phyloP scores from a whole-genome alignment of 2,888 invertebrate genomes.

The Rhyacophila evoluta region DNA sequence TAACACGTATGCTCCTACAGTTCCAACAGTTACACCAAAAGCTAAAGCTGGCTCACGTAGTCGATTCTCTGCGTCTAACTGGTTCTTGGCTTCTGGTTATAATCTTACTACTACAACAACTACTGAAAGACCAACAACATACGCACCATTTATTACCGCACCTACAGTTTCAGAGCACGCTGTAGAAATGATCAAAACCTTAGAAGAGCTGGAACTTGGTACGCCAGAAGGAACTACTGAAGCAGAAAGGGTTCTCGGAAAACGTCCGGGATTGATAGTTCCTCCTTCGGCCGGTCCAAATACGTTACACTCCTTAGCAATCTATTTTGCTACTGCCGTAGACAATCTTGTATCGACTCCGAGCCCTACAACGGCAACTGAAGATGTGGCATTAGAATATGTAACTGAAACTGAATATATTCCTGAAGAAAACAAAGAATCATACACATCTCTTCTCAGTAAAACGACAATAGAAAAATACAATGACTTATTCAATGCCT shows the following conservation, averaged over 20 bases:
- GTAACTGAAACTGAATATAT: conserved; percentile 57
- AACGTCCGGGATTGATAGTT: conserved; percentile 75
- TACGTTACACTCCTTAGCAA: conserved; percentile 81
- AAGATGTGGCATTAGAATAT: conserved; percentile 55
- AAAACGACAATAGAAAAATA: conserved; percentile 77
- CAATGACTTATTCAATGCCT: conserved; percentile 62
- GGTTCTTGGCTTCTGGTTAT: conserved; percentile 32
- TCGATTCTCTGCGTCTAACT: conserved; percentile 35
- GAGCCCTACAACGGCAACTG: conserved; percentile 59
- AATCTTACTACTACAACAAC: conserved; percentile 33
- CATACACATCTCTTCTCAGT: conserved; percentile 75
- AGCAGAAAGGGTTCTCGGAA: conserved; percentile 66
- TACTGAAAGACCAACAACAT: conserved; percentile 55
- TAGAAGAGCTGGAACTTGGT: conserved; percentile 72
- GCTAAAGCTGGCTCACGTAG: conserved; percentile 26
- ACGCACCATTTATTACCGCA: conserved; percentile 59
- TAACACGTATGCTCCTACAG: conserved; percentile 57
- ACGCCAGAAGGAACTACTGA: conserved; percentile 64
- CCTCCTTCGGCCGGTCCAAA: conserved; percentile 83
- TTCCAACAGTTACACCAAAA: conserved; percentile 57
- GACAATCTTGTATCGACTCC: conserved; percentile 68
- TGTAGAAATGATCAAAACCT: conserved; percentile 77
- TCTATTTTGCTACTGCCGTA: conserved; percentile 82
- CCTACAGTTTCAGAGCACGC: conserved; percentile 75
- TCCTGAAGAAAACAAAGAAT: conserved; percentile 64